Conservation (phyloP, 2,113 vertebrate genomes). For the Smithornis capensis region DNA sequence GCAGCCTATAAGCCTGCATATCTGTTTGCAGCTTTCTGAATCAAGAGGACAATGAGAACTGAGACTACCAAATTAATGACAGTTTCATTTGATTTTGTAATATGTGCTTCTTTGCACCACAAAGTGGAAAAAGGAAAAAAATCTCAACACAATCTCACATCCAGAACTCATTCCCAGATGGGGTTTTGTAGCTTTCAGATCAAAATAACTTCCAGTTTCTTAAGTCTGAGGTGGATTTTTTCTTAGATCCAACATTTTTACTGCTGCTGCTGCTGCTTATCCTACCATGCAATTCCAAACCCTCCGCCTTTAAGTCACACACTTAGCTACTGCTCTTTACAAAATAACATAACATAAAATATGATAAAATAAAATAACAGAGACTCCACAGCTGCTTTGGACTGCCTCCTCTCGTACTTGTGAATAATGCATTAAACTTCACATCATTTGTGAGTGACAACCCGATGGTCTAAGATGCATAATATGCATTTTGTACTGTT, state of each 20-base stretch:
- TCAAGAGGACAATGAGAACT: slow-evolving; percentile 56
- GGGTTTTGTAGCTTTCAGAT: slow-evolving; percentile 37
- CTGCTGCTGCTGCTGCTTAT: neutral
- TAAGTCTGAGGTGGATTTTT: slow-evolving; percentile 34
- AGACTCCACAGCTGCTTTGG: slow-evolving; percentile 6
- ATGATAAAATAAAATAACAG: neutral
- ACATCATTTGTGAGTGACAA: slow-evolving; percentile 39
- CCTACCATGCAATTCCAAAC: neutral
- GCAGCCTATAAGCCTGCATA: slow-evolving; percentile 23
- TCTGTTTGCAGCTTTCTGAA: slow-evolving; percentile 57
- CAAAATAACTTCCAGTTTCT: slow-evolving; percentile 56
- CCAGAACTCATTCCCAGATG: slow-evolving; percentile 26
- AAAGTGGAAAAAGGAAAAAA: slow-evolving; percentile 13
- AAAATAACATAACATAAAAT: neutral
- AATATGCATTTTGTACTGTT: slow-evolving; percentile 29
- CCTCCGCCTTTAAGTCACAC: slow-evolving; percentile 10
- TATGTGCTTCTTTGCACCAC: slow-evolving; percentile 55
- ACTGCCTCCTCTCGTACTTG: neutral
- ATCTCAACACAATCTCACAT: neutral
- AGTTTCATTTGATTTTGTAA: slow-evolving; percentile 63
- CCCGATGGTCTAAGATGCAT: neutral
- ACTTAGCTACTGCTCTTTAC: neutral
- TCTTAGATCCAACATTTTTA: neutral
- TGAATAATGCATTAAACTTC: slow-evolving; percentile 52
- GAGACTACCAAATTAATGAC: slow-evolving; percentile 57